Evolutionary conservation across 2,113 vertebrate genomes (phyloP), one percentile per base, ranked within the genome.

Genomic region (Colius striatus): DNA sequence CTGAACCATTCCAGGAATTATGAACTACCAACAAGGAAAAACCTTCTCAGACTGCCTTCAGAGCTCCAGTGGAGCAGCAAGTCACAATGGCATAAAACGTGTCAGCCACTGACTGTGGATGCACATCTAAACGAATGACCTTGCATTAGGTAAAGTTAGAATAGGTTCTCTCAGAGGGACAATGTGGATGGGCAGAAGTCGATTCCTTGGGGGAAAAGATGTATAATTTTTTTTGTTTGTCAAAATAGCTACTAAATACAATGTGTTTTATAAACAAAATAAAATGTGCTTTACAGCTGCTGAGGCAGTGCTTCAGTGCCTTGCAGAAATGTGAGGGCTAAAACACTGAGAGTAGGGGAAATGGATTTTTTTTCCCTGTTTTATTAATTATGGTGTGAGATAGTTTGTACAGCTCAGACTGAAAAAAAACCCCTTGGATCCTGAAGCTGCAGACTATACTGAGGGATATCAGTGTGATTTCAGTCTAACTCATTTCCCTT

Each of bases 71-170:
- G 66, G 7, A 54, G 29, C 2, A 51, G 17, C 9, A 26, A 27
- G 17, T 45, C 32, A 10, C 10, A 12, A 2, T 4, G 26, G 20
- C 14, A 23, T 26, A 22, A 58, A 36, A 30, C 15, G 1, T 2
- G 5, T 22, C 5, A 2, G 36, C 57, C 5, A 0, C 0, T 23
- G 60, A 23, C 2, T 8, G 47, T 20, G 38, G 60, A 36, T 14
- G 29, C 20, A 5, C 25, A 5, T 12, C 43, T 34, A 7, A 36
- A 10, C 57, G 48, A 16, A 4, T 16, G 16, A 3, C 20, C 38
- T 20, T 20, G 29, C 6, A 0, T 27, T 12, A 27, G 36, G 3
- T 27, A 16, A 6, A 51, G 32, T 7, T 45, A 2, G 0, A 1
- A 3, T 3, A 23, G 45, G 16, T 25, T 47, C 62, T 75, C 18